Evolutionary conservation across 1,140 invertebrate species (phyloP).

Genomic region (Phymastichus coffea): DNA sequence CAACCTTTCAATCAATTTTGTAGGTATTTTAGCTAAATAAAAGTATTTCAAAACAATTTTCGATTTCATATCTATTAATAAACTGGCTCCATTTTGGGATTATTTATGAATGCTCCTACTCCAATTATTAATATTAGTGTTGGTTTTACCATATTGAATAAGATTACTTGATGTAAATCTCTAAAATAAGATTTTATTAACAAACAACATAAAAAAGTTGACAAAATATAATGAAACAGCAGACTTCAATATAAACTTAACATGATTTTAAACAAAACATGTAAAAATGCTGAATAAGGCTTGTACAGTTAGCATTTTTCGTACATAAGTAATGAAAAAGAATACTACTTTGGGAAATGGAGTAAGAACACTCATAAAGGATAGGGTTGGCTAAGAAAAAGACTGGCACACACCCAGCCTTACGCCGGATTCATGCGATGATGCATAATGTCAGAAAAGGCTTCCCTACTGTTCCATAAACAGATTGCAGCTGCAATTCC

Average conservation of each 20-base stretch:
- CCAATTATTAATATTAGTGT: too few species aligned
- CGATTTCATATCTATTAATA: slow-evolving; percentile 1
- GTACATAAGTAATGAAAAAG: too few species aligned
- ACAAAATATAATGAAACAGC: neutral
- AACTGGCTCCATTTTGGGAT: slow-evolving; percentile 34
- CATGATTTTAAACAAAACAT: slow-evolving; percentile 9
- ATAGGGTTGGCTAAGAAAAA: slow-evolving; percentile 36
- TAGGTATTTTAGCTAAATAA: neutral
- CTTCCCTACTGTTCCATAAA: slow-evolving; percentile 62
- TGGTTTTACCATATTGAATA: neutral
- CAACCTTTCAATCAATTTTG: slow-evolving; percentile 3
- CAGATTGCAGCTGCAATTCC: slow-evolving; percentile 66
- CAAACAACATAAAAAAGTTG: neutral
- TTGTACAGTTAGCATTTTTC: too few species aligned
- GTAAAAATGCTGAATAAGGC: too few species aligned
- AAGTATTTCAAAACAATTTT: slow-evolving; percentile 8
- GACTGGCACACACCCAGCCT: slow-evolving; percentile 48
- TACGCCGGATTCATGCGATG: slow-evolving; percentile 52
- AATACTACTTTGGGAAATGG: too few species aligned
- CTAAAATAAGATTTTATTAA: slow-evolving; percentile 12
- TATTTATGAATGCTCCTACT: slow-evolving; percentile 30
- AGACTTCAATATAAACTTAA: neutral
- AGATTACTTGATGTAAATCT: too few species aligned
- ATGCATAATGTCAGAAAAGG: slow-evolving; percentile 48
- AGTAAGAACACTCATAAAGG: slow-evolving; percentile 32